Base-by-base conservation (phyloP, 2,113 vertebrate genomes). In the Aegotheles bennettii region DNA sequence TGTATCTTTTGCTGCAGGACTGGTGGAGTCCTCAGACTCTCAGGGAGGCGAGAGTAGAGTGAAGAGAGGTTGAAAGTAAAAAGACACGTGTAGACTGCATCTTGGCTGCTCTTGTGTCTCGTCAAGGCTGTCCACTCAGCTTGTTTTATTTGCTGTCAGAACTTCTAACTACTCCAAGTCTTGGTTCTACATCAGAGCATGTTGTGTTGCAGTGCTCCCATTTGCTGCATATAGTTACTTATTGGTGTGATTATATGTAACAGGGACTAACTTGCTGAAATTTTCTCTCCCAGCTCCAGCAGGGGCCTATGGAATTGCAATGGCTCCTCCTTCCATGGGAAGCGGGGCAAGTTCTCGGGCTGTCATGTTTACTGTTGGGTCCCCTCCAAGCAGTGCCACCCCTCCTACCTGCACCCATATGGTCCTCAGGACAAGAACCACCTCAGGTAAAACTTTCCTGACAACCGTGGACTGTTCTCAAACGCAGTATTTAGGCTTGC, bases 321-420 rank as follows among this genome's bases (percentile, higher is more conserved):
- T 96, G 74, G 96, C 93, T 25, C 96, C 97, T 48, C 95, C 98
- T 10, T 82, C 97, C 69, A 92, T 97, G 90, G 98, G 87, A 80
- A 90, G 97, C 0, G 97, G 98, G 26, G 95, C 96, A 1, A 98
- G 98, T 95, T 98, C 99, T 47, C 98, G 98, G 33, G 98, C 98
- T 33, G 99, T 99, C 71, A 98, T 99, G 19, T 99, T 99, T 96
- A 99, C 99, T 4, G 99, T 99, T 56, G 99, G 99, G 25, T 99
- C 99, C 25, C 99, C 99, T 68, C 99, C 99, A 6, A 99, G 98
- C 93, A 99, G 99, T 50, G 98, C 98, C 93, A 98, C 98, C 9
- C 99, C 98, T 89, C 99, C 99, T 3, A 97, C 98, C 75, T 99
- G 99, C 97, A 98, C 99, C 90, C 99, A 99, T 33, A 98, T 98